phyloP scores from a whole-genome alignment of 2,888 invertebrate genomes.

The Antitype chi region DNA sequence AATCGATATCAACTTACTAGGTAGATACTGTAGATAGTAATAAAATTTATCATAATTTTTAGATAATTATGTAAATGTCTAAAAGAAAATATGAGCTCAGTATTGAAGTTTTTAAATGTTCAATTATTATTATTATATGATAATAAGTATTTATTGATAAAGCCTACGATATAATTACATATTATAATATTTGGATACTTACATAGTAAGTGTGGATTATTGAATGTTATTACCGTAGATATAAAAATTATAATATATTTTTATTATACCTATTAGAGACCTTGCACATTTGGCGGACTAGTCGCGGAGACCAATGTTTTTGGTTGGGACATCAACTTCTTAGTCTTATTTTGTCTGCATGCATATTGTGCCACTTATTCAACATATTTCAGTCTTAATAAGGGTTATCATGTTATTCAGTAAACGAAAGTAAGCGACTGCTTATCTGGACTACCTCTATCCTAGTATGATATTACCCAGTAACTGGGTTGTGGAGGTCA shows the following conservation, averaged over 20 bases:
- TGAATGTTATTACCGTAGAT: constrained; percentile 24
- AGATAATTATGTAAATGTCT: constrained; percentile 15
- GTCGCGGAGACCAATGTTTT: neutral
- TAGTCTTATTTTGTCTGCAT: neutral
- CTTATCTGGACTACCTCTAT: too few species aligned
- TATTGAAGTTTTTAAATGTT: constrained; percentile 56
- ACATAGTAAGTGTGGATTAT: constrained; percentile 24
- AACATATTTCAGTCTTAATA: too few species aligned
- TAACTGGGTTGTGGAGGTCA: too few species aligned
- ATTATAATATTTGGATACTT: constrained; percentile 28
- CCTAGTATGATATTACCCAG: too few species aligned
- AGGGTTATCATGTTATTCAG: too few species aligned
- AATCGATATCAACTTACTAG: constrained; percentile 8
- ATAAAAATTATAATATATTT: constrained; percentile 2
- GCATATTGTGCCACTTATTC: too few species aligned
- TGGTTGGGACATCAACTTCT: neutral
- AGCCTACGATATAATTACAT: constrained; percentile 7
- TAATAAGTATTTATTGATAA: constrained; percentile 32
- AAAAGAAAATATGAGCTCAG: constrained; percentile 58
- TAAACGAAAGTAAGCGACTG: too few species aligned
- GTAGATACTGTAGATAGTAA: constrained; percentile 39
- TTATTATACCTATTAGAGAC: neutral
- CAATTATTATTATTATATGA: constrained; percentile 55
- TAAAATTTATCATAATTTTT: constrained; percentile 44
- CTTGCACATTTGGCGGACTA: neutral